Percentiles rank a stretch among this genome's conserved stretches.
phyloP scores from a whole-genome alignment of 2,888 invertebrate species.

The Rotaria magnacalcarata region DNA sequence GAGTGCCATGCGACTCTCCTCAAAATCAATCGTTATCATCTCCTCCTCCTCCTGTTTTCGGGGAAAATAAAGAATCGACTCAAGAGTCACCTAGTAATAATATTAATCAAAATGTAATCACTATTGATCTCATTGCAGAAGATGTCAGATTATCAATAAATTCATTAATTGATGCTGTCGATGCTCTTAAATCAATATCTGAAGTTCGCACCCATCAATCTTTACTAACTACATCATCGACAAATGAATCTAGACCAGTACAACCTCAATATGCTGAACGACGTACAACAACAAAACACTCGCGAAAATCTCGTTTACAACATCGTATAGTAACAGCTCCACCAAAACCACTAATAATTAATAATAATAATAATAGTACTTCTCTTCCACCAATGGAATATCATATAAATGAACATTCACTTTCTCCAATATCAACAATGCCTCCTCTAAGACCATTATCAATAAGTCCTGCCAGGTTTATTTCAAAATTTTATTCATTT shows the following conservation, averaged over 20 bases:
- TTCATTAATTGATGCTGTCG: not conserved
- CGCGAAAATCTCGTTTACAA: slow-evolving; percentile 21
- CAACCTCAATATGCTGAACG: not conserved
- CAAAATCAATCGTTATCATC: not conserved
- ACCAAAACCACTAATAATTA: not conserved
- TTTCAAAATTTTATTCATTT: not conserved
- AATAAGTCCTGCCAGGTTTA: not conserved
- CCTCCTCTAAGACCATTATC: not conserved
- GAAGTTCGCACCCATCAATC: not conserved
- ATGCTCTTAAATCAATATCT: not conserved
- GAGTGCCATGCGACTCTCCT: not conserved
- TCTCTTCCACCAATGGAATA: not conserved
- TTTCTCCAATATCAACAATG: not conserved
- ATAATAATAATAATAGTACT: not conserved
- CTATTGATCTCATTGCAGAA: not conserved
- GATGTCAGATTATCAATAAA: slow-evolving; percentile 21
- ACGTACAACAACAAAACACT: not conserved
- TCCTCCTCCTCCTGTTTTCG: no score
- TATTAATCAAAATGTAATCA: no score
- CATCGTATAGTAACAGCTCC: not conserved
- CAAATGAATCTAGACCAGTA: not conserved
- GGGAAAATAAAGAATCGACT: not conserved
- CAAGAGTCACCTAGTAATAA: not conserved
- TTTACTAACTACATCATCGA: not conserved
- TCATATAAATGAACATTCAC: not conserved